Evolutionary conservation across 2,888 invertebrate species (phyloP).

Genomic region (Caenorhabditis sulstoni): DNA sequence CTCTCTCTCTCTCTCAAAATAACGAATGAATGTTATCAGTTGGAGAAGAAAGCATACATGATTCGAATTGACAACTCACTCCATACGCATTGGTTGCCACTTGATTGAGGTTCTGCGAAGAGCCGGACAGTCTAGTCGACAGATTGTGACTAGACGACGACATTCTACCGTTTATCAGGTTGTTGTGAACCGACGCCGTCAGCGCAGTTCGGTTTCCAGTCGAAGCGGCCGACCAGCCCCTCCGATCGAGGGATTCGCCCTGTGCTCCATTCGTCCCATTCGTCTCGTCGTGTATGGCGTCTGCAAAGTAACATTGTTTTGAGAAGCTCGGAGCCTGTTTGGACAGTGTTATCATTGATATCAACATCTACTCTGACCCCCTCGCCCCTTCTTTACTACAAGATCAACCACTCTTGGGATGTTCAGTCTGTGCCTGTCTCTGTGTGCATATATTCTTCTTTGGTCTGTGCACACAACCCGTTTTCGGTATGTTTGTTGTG

Average conservation of each 20-base stretch:
- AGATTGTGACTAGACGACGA: slow-evolving; percentile 63
- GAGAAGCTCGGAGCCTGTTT: neutral
- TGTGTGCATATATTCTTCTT: slow-evolving; percentile 7
- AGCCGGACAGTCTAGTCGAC: slow-evolving; percentile 58
- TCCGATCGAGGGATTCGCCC: slow-evolving; percentile 58
- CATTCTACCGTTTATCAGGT: slow-evolving; percentile 60
- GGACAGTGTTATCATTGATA: slow-evolving; percentile 6
- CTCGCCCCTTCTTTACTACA: slow-evolving; percentile 1
- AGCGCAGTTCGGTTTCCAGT: slow-evolving; percentile 38
- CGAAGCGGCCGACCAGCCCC: slow-evolving; percentile 55
- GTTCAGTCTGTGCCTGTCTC: neutral
- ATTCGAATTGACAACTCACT: slow-evolving; percentile 26
- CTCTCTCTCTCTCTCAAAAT: too few species aligned
- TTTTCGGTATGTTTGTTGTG: slow-evolving; percentile 50
- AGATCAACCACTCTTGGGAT: neutral
- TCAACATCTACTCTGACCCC: slow-evolving; percentile 3
- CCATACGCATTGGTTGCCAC: slow-evolving; percentile 51
- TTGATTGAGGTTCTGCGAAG: slow-evolving; percentile 63
- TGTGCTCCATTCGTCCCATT: slow-evolving; percentile 16
- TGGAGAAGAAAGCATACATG: neutral
- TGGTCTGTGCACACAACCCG: slow-evolving; percentile 37
- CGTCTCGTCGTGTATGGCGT: slow-evolving; percentile 61
- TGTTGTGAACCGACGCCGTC: slow-evolving; percentile 57
- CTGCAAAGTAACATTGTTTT: too few species aligned
- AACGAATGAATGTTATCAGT: neutral